Evolutionary conservation across 2,888 invertebrate genomes (phyloP), one percentile per base, ranked within the genome.

Genomic region (Parascotia fuliginaria): DNA sequence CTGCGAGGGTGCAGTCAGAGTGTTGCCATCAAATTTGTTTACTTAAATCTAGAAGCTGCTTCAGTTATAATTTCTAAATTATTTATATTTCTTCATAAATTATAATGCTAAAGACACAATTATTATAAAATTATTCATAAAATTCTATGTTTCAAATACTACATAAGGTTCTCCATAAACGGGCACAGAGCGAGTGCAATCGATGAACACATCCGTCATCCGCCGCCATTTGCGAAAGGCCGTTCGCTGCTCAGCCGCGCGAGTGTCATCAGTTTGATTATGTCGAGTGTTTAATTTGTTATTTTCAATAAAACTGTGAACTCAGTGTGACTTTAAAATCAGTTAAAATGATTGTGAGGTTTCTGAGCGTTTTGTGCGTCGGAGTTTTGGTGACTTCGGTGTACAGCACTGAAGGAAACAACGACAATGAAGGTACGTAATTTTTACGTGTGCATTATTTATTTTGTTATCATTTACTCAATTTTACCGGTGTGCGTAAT

Each of bases 191-290:
- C 75, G 77, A 81, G 75, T 77, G 80, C 83, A 92, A 92, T 92
- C 92, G 92, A 92, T 92, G 92, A 92, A 82, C 81, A 85, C 79
- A 90, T 90, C 90, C 91, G 92, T 91, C 92, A 89, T 85, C 79
- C 88, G 88, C 89, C 92, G 92, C 92, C 92, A 92, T 92, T 90
- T 92, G 92, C 92, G 90, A 88, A 85, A 82, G 85, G 84, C 77
- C 78, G 88, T 87, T 84, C 83, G 89, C 82, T 82, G 83, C 81
- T 83, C 70, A 69, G 83, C 79, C 79, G 89, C 87, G 89, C 85
- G 80, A 85, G 86, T 88, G 90, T 85, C 82, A 82, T 81, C 77
- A 79, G 79, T 84, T 85, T 82, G 85, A 85, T 74, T 85, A 90
- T 90, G 90, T 83, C 89, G 89, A 87, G 85, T 85, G 89, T 84